Conservation (phyloP, 64 coral and sea anemone species). For the Catalaphyllia jardinei region DNA sequence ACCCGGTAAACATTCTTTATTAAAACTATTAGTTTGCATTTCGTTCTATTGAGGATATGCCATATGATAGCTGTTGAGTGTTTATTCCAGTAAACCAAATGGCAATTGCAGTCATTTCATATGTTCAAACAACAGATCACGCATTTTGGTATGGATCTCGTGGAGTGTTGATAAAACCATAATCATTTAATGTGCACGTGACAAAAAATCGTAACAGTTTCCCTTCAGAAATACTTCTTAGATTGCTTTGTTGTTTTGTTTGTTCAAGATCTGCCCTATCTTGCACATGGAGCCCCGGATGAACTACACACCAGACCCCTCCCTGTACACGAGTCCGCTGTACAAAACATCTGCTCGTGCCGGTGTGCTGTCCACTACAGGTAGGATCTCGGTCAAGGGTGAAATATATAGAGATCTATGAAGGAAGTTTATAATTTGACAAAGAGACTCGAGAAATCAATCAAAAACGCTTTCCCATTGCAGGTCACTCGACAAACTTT, state of each 20-base stretch:
- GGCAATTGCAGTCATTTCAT: no score
- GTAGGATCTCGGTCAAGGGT: not conserved
- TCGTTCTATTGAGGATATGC: no score
- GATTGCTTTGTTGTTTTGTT: not conserved
- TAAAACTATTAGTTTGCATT: no score
- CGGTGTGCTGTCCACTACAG: constrained; percentile 96
- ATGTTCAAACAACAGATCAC: no score
- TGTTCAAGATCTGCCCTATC: constrained; percentile 80
- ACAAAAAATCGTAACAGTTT: no score
- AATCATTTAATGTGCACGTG: no score
- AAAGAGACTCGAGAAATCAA: not conserved
- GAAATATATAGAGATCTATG: not conserved
- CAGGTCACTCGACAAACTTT: constrained; percentile 98
- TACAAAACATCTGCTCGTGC: constrained; percentile 96
- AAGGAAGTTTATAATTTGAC: not conserved
- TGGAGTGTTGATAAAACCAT: no score
- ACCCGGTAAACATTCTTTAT: constrained; percentile 69
- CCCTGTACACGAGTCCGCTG: constrained; percentile 79
- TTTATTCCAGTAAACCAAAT: no score
- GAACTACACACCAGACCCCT: constrained; percentile 88
- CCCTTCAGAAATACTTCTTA: no score
- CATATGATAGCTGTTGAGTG: no score
- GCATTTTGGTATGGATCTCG: no score
- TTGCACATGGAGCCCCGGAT: constrained; percentile 97
- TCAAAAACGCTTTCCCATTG: constrained; percentile 2